Evolutionary conservation across 2,113 vertebrate species (phyloP).

Genomic region (Pantherophis guttatus): DNA sequence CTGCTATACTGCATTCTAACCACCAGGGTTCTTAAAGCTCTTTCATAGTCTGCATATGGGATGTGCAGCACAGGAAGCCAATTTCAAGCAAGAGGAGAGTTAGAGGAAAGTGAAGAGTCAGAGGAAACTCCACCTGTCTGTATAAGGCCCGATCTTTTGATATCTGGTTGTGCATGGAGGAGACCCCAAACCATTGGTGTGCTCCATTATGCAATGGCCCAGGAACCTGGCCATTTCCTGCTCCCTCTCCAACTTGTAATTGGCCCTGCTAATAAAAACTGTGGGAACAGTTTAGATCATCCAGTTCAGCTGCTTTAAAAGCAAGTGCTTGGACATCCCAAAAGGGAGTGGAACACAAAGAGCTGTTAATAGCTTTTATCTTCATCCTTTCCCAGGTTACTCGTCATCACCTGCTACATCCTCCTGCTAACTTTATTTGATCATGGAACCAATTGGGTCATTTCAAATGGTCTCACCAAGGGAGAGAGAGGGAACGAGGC

Average conservation of each 20-base stretch:
- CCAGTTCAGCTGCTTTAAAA: slow-evolving; percentile 1
- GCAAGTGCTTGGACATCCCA: accelerated
- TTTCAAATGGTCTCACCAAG: not conserved
- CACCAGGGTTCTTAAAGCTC: not conserved
- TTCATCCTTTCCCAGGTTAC: accelerated
- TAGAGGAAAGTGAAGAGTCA: not conserved
- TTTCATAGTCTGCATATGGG: not conserved
- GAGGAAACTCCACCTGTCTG: not conserved
- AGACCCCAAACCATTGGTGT: not conserved
- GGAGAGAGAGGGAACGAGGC: not conserved
- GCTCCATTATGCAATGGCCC: not conserved
- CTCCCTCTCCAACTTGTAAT: not conserved
- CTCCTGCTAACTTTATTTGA: slow-evolving; percentile 20
- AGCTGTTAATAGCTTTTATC: not conserved
- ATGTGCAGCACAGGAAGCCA: not conserved
- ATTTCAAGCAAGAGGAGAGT: not conserved
- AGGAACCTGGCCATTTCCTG: not conserved
- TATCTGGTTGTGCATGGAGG: not conserved
- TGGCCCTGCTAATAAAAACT: slow-evolving; percentile 1
- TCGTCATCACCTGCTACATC: not conserved
- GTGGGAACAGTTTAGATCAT: not conserved
- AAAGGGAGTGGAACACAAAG: slow-evolving; percentile 6
- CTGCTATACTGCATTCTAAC: not conserved
- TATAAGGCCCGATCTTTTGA: no score
- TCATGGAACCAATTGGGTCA: slow-evolving; percentile 27